phyloP scores from a whole-genome alignment of 2,797 vertebrate genomes.

The Nyctibius grandis region DNA sequence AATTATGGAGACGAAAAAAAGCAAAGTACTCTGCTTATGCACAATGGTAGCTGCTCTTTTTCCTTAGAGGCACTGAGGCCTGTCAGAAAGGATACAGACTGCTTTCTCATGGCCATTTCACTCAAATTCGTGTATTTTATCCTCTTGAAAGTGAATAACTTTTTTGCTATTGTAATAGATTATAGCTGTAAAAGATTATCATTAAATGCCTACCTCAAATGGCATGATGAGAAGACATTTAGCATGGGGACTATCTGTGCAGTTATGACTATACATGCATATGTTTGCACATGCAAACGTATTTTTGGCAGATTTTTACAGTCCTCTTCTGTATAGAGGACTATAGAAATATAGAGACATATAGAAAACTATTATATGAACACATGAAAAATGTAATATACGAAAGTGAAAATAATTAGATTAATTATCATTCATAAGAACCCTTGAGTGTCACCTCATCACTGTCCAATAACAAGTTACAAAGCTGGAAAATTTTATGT shows the following conservation, averaged over 20 bases:
- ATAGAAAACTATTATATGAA: background rate
- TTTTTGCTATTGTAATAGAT: background rate
- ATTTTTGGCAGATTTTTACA: background rate
- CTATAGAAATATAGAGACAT: no score
- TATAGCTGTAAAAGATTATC: background rate
- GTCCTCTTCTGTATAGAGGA: background rate
- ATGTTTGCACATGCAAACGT: background rate
- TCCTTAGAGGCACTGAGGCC: background rate
- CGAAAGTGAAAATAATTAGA: background rate
- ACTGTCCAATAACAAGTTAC: background rate
- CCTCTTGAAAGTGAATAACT: background rate
- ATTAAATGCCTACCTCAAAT: background rate
- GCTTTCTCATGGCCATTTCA: background rate
- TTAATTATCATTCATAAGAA: background rate
- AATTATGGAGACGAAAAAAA: background rate
- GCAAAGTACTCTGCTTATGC: background rate
- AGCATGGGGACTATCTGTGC: background rate
- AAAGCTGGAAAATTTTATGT: background rate
- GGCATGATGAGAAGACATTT: background rate
- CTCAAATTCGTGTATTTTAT: background rate
- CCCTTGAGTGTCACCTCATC: background rate
- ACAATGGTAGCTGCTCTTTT: background rate
- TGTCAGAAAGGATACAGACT: background rate
- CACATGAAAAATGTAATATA: background rate
- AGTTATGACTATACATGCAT: background rate